These are phyloP conservation scores for Odontocerum albicorne DNA, from an alignment of 2,888 invertebrate genomes.

Conservation along the genomic window DNA sequence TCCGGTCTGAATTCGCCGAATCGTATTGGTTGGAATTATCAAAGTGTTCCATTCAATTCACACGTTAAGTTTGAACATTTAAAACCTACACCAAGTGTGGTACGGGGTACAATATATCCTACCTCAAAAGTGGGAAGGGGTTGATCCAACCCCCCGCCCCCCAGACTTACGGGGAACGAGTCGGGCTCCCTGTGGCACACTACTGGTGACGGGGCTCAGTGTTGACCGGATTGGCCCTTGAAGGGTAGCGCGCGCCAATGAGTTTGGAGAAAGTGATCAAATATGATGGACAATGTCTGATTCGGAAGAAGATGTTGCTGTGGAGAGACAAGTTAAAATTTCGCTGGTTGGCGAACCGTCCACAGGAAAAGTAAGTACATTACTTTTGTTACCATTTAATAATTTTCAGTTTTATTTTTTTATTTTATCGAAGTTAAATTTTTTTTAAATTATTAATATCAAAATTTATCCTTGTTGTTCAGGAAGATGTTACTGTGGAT, in stretches of 20 bases:
- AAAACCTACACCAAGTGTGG: no score
- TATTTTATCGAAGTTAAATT: background rate
- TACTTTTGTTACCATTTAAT: background rate
- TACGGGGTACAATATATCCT: background rate
- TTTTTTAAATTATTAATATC: background rate
- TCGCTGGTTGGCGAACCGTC: slow-evolving; percentile 79
- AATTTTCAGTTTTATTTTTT: slow-evolving; percentile 5
- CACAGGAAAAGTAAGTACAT: slow-evolving; percentile 75
- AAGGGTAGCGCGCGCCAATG: slow-evolving; percentile 25
- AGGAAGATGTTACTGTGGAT: no score
- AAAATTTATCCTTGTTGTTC: no score
- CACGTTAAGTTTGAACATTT: no score
- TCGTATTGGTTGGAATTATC: no score
- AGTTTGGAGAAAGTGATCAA: slow-evolving; percentile 37
- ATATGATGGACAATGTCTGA: slow-evolving; percentile 60
- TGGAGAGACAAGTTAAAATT: slow-evolving; percentile 70
- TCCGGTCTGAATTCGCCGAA: no score
- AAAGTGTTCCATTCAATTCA: no score
- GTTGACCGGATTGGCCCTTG: slow-evolving; percentile 6
- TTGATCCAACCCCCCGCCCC: background rate
- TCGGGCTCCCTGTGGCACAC: background rate
- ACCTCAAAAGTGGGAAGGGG: background rate
- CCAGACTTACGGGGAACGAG: background rate
- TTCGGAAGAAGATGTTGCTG: slow-evolving; percentile 62
- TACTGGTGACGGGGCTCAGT: background rate